Percentiles rank a stretch among this genome's conserved stretches.
Evolutionary conservation across 53 echinoderm and acorn worm genomes (phyloP).

Genomic region (Apostichopus leukothele): DNA sequence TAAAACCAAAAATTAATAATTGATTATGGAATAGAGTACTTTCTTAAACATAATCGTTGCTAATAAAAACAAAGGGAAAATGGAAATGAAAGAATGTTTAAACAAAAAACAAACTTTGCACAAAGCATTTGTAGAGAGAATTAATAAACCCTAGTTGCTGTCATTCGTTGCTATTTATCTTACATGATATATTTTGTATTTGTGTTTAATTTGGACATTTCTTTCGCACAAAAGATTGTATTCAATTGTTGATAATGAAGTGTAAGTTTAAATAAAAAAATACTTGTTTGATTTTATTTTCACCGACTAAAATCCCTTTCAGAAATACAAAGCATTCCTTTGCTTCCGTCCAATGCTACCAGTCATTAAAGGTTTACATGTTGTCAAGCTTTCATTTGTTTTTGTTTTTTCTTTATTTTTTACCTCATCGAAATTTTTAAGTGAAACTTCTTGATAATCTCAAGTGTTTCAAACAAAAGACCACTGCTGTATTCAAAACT

Average conservation of each 20-base stretch:
- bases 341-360: not conserved
- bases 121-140: too few species aligned
- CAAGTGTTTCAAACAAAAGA: conserved; percentile 1
- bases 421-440: not conserved
- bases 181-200: too few species aligned
- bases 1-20: too few species aligned
- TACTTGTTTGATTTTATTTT: not conserved
- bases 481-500: not conserved
- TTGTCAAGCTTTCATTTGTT: not conserved
- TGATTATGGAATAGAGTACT: too few species aligned
- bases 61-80: too few species aligned
- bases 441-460: not conserved
- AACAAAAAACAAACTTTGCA: too few species aligned
- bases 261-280: not conserved
- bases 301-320: not conserved
- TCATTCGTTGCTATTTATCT: too few species aligned
- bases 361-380: not conserved
- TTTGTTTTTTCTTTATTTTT: not conserved
- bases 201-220: too few species aligned
- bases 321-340: not conserved
- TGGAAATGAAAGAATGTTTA: too few species aligned
- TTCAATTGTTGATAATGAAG: not conserved
- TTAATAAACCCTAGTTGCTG: too few species aligned
- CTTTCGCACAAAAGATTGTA: too few species aligned
- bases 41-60: too few species aligned